Conservation (phyloP, 37 sponge, comb jelly and placozoan species). For the Trichoplax adhaerens region DNA sequence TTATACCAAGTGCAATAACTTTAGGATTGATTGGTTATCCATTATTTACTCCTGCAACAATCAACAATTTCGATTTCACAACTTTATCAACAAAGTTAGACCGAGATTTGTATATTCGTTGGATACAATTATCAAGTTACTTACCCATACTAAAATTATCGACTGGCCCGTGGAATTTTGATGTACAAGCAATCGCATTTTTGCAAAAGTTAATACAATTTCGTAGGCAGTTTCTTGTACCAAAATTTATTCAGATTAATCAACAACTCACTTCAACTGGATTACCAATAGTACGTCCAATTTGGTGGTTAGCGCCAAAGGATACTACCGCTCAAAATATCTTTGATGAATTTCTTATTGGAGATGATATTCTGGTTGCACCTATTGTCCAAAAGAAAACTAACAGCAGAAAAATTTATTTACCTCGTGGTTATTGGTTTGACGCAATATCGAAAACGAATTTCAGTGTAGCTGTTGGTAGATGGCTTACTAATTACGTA, state of each 20-base stretch:
- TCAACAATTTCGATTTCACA: slow-evolving; percentile 31
- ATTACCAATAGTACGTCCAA: slow-evolving; percentile 62
- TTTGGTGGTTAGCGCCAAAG: slow-evolving; percentile 61
- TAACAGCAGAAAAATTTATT: slow-evolving; percentile 2
- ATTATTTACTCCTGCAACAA: slow-evolving; percentile 48
- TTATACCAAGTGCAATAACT: slow-evolving; percentile 45
- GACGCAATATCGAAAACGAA: no score
- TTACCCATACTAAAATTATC: slow-evolving; percentile 78
- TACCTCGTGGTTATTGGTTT: background rate
- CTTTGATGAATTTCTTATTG: slow-evolving; percentile 60
- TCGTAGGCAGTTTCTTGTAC: background rate
- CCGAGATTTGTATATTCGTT: slow-evolving; percentile 47
- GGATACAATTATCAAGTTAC: slow-evolving; percentile 56
- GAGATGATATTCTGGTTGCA: slow-evolving; percentile 54
- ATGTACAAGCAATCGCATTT: background rate
- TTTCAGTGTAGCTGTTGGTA: no score
- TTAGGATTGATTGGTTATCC: slow-evolving; percentile 61
- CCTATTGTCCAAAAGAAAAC: slow-evolving; percentile 20
- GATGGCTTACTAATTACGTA: no score
- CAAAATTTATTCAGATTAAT: slow-evolving; percentile 21
- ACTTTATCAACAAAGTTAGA: background rate
- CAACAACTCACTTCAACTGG: background rate
- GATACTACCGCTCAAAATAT: slow-evolving; percentile 15
- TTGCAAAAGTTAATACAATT: background rate
- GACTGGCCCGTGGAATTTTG: slow-evolving; percentile 33